Evolutionary conservation across 2,888 invertebrate species (phyloP).

Genomic region (Cantharis rufa): DNA sequence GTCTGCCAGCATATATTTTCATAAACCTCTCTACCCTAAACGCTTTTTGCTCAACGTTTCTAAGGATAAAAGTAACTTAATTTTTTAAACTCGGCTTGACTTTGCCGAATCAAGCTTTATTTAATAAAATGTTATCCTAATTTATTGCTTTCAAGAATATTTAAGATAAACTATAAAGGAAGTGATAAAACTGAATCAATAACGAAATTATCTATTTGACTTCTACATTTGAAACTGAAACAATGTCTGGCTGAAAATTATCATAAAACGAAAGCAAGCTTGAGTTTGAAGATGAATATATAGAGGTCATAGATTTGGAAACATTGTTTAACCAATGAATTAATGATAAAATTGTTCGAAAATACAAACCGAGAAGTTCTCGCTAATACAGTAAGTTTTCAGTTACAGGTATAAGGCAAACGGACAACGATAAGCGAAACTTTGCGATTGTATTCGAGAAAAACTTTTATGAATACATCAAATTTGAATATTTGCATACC

Average conservation of each 20-base stretch:
- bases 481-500: neutral
- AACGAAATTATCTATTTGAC: neutral
- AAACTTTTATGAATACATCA: neutral
- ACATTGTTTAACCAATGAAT: neutral
- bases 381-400: neutral
- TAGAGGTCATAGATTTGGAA: neutral
- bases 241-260: neutral
- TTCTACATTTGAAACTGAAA: too few relatives aligned
- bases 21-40: conserved; percentile 29
- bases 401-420: neutral
- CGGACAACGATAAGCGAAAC: neutral
- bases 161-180: neutral
- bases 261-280: neutral
- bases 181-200: neutral
- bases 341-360: neutral
- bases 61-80: conserved; percentile 26
- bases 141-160: neutral
- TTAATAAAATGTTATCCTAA: neutral
- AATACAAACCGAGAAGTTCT: neutral
- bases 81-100: conserved; percentile 22
- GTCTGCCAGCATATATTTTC: conserved; percentile 39
- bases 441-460: neutral
- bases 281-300: neutral
- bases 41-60: conserved; percentile 27
- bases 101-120: neutral